phyloP scores from a whole-genome alignment of 2,888 invertebrate species.

The Heliconius erato region DNA sequence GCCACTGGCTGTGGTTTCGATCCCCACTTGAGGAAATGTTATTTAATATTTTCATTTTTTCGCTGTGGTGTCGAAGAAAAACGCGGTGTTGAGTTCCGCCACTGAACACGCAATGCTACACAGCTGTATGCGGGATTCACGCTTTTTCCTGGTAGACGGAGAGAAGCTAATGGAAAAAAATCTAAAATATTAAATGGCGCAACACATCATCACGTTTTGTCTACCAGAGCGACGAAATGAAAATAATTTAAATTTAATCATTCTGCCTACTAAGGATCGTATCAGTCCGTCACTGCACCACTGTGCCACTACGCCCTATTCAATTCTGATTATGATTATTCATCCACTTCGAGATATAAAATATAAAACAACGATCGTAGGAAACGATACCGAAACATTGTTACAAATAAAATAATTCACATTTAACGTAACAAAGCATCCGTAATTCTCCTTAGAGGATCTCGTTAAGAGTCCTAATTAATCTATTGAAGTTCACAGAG shows the following conservation, averaged over 20 bases:
- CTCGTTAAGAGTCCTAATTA: conserved; percentile 84
- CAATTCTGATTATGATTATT: background rate
- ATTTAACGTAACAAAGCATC: conserved; percentile 82
- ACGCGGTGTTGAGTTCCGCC: too few species aligned
- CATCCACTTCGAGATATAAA: background rate
- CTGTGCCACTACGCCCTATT: background rate
- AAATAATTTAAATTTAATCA: too few species aligned
- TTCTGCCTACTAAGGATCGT: too few species aligned
- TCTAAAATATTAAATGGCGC: too few species aligned
- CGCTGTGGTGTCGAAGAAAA: too few species aligned
- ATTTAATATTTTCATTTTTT: too few species aligned
- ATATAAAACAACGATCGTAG: background rate
- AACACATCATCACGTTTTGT: too few species aligned
- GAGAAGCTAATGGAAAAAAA: background rate
- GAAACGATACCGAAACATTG: conserved; percentile 61
- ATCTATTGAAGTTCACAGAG: conserved; percentile 83
- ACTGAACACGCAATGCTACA: too few species aligned
- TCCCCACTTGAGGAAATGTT: too few species aligned
- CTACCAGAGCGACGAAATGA: too few species aligned
- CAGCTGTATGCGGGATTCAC: background rate
- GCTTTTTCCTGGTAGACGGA: background rate
- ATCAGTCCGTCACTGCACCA: background rate
- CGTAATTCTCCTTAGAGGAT: conserved; percentile 80
- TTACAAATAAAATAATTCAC: conserved; percentile 79
- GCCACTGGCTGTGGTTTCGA: too few species aligned